Percentiles rank a stretch among this genome's conserved stretches.
Evolutionary conservation across 64 coral and sea anemone genomes (phyloP).

Genomic region (Actinia equina): DNA sequence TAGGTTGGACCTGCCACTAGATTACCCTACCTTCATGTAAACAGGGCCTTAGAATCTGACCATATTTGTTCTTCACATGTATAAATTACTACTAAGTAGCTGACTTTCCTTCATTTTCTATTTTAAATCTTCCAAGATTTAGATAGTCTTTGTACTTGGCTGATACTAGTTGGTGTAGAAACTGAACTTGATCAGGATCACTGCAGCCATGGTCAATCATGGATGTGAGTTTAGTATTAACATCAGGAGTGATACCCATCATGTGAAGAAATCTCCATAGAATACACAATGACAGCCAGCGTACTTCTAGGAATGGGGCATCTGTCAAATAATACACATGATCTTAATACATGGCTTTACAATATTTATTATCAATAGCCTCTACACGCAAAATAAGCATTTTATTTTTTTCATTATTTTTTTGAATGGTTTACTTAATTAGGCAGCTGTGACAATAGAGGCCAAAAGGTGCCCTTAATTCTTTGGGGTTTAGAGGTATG

Average conservation of each 20-base stretch:
- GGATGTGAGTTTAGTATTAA: constrained; percentile 2
- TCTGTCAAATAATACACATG: constrained; percentile 11
- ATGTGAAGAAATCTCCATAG: constrained; percentile 57
- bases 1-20: too few relatives aligned
- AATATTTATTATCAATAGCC: too few relatives aligned
- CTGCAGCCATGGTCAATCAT: constrained; percentile 45
- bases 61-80: background rate
- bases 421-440: too few relatives aligned
- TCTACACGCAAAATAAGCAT: too few relatives aligned
- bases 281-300: constrained; percentile 62
- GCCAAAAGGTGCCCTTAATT: too few relatives aligned
- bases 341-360: too few relatives aligned
- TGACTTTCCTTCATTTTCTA: background rate
- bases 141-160: constrained; percentile 12
- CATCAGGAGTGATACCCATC: constrained; percentile 18
- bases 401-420: too few relatives aligned
- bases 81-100: background rate
- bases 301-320: constrained; percentile 45
- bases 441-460: too few relatives aligned
- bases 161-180: constrained; percentile 5
- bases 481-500: too few relatives aligned
- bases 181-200: constrained; percentile 27
- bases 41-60: background rate
- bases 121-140: background rate
- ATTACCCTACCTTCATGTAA: too few relatives aligned